phyloP scores from a whole-genome alignment of 2,113 vertebrate species.

The Campylomormyrus tamandua region DNA sequence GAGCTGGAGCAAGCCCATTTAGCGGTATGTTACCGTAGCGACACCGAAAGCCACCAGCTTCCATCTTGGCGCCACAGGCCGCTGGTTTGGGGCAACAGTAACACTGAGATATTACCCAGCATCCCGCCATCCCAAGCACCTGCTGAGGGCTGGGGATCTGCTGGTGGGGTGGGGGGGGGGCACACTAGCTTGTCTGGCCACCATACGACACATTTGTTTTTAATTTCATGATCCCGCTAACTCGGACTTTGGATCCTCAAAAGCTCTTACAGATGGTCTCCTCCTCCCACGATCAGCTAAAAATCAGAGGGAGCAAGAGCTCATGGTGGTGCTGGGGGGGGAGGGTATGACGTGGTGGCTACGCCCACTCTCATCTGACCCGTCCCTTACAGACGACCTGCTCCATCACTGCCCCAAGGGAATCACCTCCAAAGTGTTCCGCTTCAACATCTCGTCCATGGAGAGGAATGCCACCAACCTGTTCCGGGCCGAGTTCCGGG shows the following conservation, averaged over 20 bases:
- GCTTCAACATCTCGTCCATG: conserved; percentile 88
- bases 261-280: conserved; percentile 49
- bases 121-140: conserved; percentile 47
- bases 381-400: conserved; percentile 74
- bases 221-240: conserved; percentile 60
- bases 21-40: background rate
- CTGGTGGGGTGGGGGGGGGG: conserved; percentile 16
- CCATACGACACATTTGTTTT: conserved; percentile 61
- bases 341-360: background rate
- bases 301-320: background rate
- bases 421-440: conserved; percentile 86
- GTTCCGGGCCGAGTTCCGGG: conserved; percentile 91
- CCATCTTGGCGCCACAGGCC: background rate
- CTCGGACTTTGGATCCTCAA: conserved; percentile 37
- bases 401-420: conserved; percentile 77
- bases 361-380: background rate
- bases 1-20: background rate
- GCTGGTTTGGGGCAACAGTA: background rate
- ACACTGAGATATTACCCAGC: background rate
- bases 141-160: conserved; percentile 39
- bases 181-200: conserved; percentile 40
- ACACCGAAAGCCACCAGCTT: background rate
- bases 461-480: conserved; percentile 93
- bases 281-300: background rate
- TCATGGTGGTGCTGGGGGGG: background rate